phyloP scores from a whole-genome alignment of 2,888 invertebrate species.

The Heliconius charithonia region DNA sequence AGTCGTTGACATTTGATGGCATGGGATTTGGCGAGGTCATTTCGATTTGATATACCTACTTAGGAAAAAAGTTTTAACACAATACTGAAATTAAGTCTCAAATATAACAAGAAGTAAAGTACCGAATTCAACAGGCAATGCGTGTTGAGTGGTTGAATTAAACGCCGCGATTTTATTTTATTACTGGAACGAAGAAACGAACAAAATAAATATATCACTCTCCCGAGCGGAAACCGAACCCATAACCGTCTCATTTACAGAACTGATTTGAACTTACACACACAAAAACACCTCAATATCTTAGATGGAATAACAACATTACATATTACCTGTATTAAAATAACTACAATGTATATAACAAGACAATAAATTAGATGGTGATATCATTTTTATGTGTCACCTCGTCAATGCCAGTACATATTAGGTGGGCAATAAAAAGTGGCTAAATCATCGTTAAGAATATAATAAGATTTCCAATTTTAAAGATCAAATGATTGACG shows the following conservation, averaged over 20 bases:
- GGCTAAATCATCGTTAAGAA: slow-evolving; percentile 29
- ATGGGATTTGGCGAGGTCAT: background rate
- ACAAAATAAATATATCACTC: no score
- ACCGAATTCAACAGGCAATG: background rate
- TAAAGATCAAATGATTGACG: background rate
- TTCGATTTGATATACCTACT: background rate
- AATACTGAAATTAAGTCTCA: background rate
- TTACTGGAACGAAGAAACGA: background rate
- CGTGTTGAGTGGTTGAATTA: background rate
- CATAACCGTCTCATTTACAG: no score
- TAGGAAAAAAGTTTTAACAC: background rate
- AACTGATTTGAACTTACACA: background rate
- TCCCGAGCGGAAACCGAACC: no score
- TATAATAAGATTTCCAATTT: background rate
- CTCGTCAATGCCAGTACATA: slow-evolving; percentile 41
- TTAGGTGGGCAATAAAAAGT: slow-evolving; percentile 43
- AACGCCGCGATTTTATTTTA: background rate
- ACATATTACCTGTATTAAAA: background rate
- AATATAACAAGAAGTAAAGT: no score
- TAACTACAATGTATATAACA: slow-evolving; percentile 21
- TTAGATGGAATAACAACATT: background rate
- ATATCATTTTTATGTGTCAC: slow-evolving; percentile 47
- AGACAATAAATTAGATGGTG: slow-evolving; percentile 36
- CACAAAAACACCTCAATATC: background rate
- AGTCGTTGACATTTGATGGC: background rate